A percentile compares a stretch with the other conserved stretches of the same genome.
These are phyloP conservation scores for Ormyrus labotus DNA, from an alignment of 2,888 invertebrate species.

Conservation along the genomic window DNA sequence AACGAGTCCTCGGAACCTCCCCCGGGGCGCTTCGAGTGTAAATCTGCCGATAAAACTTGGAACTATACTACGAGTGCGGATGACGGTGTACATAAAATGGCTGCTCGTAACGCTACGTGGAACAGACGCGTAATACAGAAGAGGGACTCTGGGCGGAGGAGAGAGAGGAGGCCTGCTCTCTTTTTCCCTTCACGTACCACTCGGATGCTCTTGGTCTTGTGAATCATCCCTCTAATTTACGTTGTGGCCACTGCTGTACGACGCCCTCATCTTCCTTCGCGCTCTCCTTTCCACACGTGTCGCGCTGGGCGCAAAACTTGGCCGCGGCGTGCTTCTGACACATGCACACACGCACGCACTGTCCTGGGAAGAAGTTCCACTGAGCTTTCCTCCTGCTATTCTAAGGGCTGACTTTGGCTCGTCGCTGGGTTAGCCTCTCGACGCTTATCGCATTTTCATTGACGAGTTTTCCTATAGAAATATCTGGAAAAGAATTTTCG, in stretches of 20 bases:
- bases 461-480: slow-evolving; percentile 12
- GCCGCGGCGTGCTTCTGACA: too few species aligned
- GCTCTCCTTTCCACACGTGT: neutral
- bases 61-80: too few species aligned
- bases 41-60: too few species aligned
- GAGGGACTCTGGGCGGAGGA: neutral
- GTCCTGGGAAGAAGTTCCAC: neutral
- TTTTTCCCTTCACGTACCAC: slow-evolving; percentile 66
- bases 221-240: slow-evolving; percentile 69
- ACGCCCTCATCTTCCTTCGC: slow-evolving; percentile 34
- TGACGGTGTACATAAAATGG: too few species aligned
- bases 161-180: neutral
- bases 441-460: slow-evolving; percentile 37
- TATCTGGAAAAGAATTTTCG: slow-evolving; percentile 24
- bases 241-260: slow-evolving; percentile 20
- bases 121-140: neutral
- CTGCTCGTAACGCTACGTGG: slow-evolving; percentile 6
- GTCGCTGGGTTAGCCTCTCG: slow-evolving; percentile 1
- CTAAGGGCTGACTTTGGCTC: neutral
- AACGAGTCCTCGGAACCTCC: too few species aligned
- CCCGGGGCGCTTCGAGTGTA: too few species aligned
- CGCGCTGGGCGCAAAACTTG: neutral
- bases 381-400: neutral
- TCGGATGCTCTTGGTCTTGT: slow-evolving; percentile 71
- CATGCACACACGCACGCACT: neutral